Evolutionary conservation across 2,797 vertebrate genomes (phyloP), one percentile per base, ranked within the genome.

Genomic region (Mastacembelus armatus): DNA sequence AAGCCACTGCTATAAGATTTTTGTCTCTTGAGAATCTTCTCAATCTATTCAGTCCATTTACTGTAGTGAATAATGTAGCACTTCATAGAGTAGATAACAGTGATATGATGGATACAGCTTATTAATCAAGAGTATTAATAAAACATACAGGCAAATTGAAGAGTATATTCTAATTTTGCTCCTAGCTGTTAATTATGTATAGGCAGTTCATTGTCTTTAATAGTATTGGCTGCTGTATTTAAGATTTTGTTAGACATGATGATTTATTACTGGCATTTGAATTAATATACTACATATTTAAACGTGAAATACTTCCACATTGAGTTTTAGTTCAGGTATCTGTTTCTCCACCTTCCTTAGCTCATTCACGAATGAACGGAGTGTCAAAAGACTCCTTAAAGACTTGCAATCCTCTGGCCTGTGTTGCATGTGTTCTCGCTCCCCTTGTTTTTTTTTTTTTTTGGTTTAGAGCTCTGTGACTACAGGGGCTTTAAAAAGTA

Each of bases 71-170:
- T 87, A 81, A 89, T 90, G 80, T 45, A 86, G 62, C 42, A 71
- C 71, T 77, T 78, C 67, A 63, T 63, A 63, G 63, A 80, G 84
- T 60, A 77, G 65, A 88, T 80, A 79, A 85, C 50, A 58, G 27
- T 70, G 60, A 80, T 73, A 78, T 73, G 86, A 84, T 78, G 60
- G 74, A 81, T 78, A 84, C 49, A 71, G 40, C n/a, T n/a, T n/a
- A n/a, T n/a, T n/a, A n/a, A n/a, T n/a, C n/a, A 73, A 52, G 43
- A 58, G 40, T 68, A 81, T 91, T 80, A 86, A 91, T 92, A 87
- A 90, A 88, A 85, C 54, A 88, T 82, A 50, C n/a, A 32, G 16
- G 55, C 47, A 15, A 65, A 74, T 83, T 87, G 49, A 84, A 73
- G 71, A 66, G 15, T 66, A 70, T 42, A 73, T 77, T 88, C 66